Conservation (phyloP, 2,113 vertebrate genomes). For the Nicator chloris region DNA sequence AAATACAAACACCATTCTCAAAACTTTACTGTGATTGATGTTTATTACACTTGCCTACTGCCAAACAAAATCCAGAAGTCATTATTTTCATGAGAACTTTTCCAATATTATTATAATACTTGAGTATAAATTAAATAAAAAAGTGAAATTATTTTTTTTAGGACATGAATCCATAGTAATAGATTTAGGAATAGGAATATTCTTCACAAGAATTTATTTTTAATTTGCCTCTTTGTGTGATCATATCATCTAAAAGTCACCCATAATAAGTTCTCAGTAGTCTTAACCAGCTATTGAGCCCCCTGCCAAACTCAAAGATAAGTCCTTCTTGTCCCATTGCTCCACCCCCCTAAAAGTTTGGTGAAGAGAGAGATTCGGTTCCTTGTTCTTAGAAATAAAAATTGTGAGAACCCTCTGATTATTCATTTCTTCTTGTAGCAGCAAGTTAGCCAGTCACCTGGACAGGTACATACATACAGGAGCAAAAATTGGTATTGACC, state of each 20-base stretch:
- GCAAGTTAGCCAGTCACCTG: background rate
- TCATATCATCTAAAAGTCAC: background rate
- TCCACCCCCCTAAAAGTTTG: rapidly evolving
- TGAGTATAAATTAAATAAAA: background rate
- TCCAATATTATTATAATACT: background rate
- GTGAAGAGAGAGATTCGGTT: background rate
- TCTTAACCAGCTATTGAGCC: background rate
- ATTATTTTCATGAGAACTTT: background rate
- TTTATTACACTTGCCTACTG: background rate
- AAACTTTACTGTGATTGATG: background rate
- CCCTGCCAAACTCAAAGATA: background rate
- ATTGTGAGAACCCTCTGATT: background rate
- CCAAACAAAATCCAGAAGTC: background rate
- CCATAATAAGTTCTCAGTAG: background rate
- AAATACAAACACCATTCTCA: background rate
- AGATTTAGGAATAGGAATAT: background rate
- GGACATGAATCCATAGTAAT: background rate
- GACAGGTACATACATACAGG: background rate
- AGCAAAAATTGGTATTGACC: background rate
- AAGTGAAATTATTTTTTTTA: background rate
- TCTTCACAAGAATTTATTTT: background rate
- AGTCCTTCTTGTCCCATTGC: background rate
- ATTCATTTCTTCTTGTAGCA: background rate
- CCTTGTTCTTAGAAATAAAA: background rate
- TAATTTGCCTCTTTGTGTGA: background rate